Conservation (phyloP, 2,113 vertebrate genomes). For the Lasiurus borealis region DNA sequence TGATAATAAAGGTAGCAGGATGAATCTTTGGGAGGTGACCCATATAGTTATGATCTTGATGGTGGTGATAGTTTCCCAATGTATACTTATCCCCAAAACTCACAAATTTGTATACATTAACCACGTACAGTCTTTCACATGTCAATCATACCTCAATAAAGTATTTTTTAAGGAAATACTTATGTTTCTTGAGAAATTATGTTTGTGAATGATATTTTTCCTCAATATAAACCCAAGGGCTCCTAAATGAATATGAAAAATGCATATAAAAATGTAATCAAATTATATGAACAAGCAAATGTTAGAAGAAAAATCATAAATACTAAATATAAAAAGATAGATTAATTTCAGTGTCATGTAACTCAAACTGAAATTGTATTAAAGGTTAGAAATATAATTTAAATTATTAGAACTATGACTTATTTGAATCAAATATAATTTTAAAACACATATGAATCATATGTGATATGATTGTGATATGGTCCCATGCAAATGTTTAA, state of each 20-base stretch:
- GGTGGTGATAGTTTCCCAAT: background rate
- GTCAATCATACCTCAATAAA: background rate
- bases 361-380: background rate
- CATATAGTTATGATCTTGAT: background rate
- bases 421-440: background rate
- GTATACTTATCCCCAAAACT: background rate
- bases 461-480: background rate
- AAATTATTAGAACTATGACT: background rate
- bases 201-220: background rate
- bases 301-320: background rate
- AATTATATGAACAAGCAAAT: slow-evolving; percentile 5
- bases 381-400: background rate
- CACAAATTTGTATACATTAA: background rate
- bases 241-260: slow-evolving; percentile 4
- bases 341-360: background rate
- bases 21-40: background rate
- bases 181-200: slow-evolving; percentile 8
- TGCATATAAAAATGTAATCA: background rate
- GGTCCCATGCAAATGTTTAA: background rate
- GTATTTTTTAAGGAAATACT: background rate
- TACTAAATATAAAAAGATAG: background rate
- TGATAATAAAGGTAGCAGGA: background rate
- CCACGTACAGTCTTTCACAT: background rate
- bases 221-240: background rate
- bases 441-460: background rate